Evolutionary conservation across 1,140 invertebrate species (phyloP).

Genomic region (Epicauta chinensis): DNA sequence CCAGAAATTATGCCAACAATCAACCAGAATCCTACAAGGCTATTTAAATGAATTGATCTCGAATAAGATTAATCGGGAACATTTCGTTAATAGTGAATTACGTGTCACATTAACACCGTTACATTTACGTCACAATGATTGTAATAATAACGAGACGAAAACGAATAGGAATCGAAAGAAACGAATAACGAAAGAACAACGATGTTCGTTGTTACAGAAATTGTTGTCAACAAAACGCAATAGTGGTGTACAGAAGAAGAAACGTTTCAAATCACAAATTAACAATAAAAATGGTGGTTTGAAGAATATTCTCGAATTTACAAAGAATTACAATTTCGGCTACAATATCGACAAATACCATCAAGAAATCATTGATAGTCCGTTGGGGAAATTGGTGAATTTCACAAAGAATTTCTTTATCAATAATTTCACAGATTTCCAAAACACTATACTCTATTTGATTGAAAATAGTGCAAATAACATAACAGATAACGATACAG

Average conservation of each 20-base stretch:
- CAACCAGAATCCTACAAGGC: conserved; percentile 34
- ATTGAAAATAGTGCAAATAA: conserved; percentile 33
- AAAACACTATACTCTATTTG: conserved; percentile 32
- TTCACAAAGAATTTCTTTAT: conserved; percentile 38
- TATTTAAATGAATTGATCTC: conserved; percentile 33
- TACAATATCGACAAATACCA: conserved; percentile 27
- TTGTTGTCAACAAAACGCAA: conserved; percentile 27
- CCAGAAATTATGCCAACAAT: conserved; percentile 38
- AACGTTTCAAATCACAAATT: conserved; percentile 2
- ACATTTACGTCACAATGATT: background rate
- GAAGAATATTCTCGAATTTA: conserved; percentile 35
- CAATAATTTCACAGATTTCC: conserved; percentile 36
- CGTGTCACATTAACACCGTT: conserved; percentile 25
- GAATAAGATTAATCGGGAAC: conserved; percentile 19
- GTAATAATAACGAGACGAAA: too few relatives aligned
- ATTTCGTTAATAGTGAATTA: conserved; percentile 34
- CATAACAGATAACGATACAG: conserved; percentile 29
- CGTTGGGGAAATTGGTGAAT: conserved; percentile 30
- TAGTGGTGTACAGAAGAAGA: conserved; percentile 6
- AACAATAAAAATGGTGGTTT: conserved; percentile 25
- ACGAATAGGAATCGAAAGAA: conserved; percentile 22
- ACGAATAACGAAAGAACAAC: conserved; percentile 34
- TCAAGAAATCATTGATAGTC: conserved; percentile 21
- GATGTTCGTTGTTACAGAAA: conserved; percentile 36
- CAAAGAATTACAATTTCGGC: conserved; percentile 37